A percentile compares a stretch with the other conserved stretches of the same genome.
These are phyloP conservation scores for Listronotus oregonensis DNA, from an alignment of 1,140 invertebrate genomes.

Conservation along the genomic window DNA sequence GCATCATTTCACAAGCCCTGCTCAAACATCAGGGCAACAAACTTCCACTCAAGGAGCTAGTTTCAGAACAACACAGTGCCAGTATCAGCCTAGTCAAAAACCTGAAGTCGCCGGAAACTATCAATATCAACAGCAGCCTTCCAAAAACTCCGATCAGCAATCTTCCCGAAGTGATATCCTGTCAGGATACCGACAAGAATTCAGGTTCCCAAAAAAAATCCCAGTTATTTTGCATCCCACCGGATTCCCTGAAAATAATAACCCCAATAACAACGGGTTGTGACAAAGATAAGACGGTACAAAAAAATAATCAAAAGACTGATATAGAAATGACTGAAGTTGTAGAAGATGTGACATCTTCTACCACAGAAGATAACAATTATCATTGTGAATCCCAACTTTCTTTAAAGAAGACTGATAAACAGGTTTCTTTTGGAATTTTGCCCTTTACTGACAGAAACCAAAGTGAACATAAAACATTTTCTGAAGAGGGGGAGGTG, in stretches of 20 bases:
- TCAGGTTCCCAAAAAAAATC: background rate
- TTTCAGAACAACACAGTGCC: background rate
- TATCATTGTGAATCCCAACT: too few relatives aligned
- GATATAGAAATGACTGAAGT: constrained; percentile 13
- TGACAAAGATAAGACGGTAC: constrained; percentile 26
- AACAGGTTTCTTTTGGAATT: too few relatives aligned
- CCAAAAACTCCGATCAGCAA: background rate
- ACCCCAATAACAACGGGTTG: constrained; percentile 15
- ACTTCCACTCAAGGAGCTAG: too few relatives aligned
- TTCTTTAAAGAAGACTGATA: too few relatives aligned
- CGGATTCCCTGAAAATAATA: constrained; percentile 19
- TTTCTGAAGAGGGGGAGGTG: too few relatives aligned
- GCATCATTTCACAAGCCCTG: constrained; percentile 4
- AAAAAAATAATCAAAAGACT: constrained; percentile 22
- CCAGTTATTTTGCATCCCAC: background rate
- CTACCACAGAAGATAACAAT: background rate
- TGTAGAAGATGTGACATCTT: background rate
- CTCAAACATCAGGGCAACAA: background rate
- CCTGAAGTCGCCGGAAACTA: background rate
- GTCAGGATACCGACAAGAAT: background rate
- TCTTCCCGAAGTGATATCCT: background rate
- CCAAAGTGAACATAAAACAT: too few relatives aligned
- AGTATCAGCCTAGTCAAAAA: constrained; percentile 15
- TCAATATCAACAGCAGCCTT: background rate
- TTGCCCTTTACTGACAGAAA: too few relatives aligned